Evolutionary conservation across 2,888 invertebrate species (phyloP), one percentile per base, ranked within the genome.

Genomic region (Eustalomyia histrio): DNA sequence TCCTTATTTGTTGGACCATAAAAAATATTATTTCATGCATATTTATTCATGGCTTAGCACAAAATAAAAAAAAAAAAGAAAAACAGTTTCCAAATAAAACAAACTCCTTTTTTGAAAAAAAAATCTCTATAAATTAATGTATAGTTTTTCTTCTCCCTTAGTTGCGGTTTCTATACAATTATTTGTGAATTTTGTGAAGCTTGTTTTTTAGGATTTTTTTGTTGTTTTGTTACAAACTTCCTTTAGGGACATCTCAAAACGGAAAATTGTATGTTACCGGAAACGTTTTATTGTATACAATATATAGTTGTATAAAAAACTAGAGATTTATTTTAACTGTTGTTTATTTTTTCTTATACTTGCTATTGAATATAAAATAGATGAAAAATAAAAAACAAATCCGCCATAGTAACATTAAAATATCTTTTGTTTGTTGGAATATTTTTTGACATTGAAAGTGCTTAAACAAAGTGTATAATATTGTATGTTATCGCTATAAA

Each of bases 181-280:
- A 39, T 29, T 65, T 64, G 18, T 64, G 10, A 57, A 29, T 9
- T 50, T 39, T 52, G 16, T 58, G 17, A 33, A 35, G 12, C 17
- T 64, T 2, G 2, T 47, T 50, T 17, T 74, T 60, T 39, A 3
- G 7, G 7, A 7, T 29, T 10, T 52, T 17, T 60, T 18, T 52
- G 21, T 61, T 2, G 0, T 24, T 61, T 16, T 43, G 47, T 60
- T 64, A 0, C 17, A 4, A 55, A 47, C 55, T 61, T 58, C 69
- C 55, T 80, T 53, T 35, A 17, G 68, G 69, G 58, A 79, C 60
- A 67, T 75, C 10, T n/a, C 39, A 52, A 65, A 71, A 65, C 71
- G 75, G 71, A 80, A 72, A 67, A 63, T 55, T 63, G 16, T 33
- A 72, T 47, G 63, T 55, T 53, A 43, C 67, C 55, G 75, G 80